Conservation (phyloP, 2,888 invertebrate species). For the Parnassius apollo region DNA sequence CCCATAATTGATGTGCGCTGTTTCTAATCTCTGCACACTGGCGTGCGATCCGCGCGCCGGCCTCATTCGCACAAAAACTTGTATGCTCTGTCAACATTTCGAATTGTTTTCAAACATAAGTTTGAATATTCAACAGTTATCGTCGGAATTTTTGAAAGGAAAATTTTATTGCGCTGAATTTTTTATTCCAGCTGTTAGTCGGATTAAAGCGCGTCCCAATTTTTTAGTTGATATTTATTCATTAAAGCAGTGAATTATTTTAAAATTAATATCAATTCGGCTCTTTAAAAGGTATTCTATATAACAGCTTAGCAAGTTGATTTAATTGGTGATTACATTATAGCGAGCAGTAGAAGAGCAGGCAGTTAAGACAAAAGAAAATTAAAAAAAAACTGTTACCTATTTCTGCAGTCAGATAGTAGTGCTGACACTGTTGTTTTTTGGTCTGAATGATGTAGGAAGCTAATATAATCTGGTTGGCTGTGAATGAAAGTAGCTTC, state of each 20-base stretch:
- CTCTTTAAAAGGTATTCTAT: no score
- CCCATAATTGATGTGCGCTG: constrained; percentile 72
- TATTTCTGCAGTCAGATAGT: no score
- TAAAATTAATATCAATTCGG: background rate
- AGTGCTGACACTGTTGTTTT: no score
- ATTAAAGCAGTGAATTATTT: constrained; percentile 3
- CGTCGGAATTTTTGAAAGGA: constrained; percentile 22
- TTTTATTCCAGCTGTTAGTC: constrained; percentile 22
- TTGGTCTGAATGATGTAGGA: no score
- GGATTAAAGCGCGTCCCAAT: constrained; percentile 21
- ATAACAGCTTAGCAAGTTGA: no score
- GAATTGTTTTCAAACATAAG: constrained; percentile 29
- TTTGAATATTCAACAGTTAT: constrained; percentile 28
- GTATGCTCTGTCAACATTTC: constrained; percentile 36
- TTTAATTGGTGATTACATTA: no score
- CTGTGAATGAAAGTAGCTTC: no score
- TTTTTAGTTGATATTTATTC: constrained; percentile 13
- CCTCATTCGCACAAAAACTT: constrained; percentile 35
- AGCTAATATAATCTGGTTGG: no score
- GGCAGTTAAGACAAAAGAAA: no score
- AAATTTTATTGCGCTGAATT: constrained; percentile 20
- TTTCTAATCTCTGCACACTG: constrained; percentile 77
- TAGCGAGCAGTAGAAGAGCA: no score
- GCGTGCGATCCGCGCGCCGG: constrained; percentile 38
- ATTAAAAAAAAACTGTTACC: no score